A percentile compares a stretch with the other conserved stretches of the same genome.
Evolutionary conservation across 1,140 invertebrate species (phyloP).

Genomic region (Ladona fulva): DNA sequence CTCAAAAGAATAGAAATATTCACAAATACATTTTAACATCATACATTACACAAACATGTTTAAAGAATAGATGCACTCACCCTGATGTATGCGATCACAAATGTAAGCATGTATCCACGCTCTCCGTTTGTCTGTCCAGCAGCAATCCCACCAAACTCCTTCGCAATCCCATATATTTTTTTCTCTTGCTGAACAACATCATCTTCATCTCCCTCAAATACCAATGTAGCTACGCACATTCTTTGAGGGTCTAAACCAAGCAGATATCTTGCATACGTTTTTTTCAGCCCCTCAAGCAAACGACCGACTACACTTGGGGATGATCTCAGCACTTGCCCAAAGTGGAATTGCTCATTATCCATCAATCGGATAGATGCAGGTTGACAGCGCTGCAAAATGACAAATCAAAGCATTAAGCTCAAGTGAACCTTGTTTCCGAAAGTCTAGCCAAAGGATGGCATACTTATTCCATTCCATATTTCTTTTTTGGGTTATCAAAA

Average conservation of each 20-base stretch:
- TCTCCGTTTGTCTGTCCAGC: slow-evolving; percentile 90
- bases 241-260: slow-evolving; percentile 78
- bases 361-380: slow-evolving; percentile 90
- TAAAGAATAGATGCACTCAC: slow-evolving; percentile 37
- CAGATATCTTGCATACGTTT: slow-evolving; percentile 81
- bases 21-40: no score
- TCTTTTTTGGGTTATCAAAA: no score
- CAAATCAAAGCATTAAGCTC: no score
- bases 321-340: slow-evolving; percentile 81
- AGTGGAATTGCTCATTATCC: slow-evolving; percentile 95
- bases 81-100: slow-evolving; percentile 96
- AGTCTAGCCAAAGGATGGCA: no score
- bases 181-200: slow-evolving; percentile 72
- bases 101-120: slow-evolving; percentile 90
- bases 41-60: no score
- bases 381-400: slow-evolving; percentile 61
- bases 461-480: no score
- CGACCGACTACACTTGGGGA: slow-evolving; percentile 57
- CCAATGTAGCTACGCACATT: slow-evolving; percentile 86
- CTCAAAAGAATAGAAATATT: no score
- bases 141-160: slow-evolving; percentile 62
- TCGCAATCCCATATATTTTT: slow-evolving; percentile 74
- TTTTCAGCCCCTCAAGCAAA: slow-evolving; percentile 74
- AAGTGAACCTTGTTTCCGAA: no score
- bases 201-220: slow-evolving; percentile 71